A percentile compares a stretch with the other conserved stretches of the same genome.
These are phyloP conservation scores for Daktulosphaira vitifoliae DNA, from an alignment of 1,140 invertebrate species.

Conservation along the genomic window DNA sequence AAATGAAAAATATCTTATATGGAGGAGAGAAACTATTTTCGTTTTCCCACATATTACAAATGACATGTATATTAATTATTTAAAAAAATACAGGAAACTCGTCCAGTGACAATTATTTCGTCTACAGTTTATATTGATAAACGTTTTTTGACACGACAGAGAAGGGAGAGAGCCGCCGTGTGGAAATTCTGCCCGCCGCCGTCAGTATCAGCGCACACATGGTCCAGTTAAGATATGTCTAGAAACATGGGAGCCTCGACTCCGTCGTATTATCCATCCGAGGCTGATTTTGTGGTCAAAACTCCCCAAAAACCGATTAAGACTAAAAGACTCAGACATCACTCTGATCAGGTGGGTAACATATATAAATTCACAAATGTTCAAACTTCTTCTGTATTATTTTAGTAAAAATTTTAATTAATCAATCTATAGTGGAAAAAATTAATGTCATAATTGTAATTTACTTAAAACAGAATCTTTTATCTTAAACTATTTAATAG, in stretches of 20 bases:
- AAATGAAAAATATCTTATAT: too few relatives aligned
- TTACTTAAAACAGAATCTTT: too few relatives aligned
- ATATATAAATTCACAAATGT: too few relatives aligned
- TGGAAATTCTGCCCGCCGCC: background rate
- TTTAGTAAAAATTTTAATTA: too few relatives aligned
- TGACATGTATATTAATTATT: too few relatives aligned
- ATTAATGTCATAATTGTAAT: too few relatives aligned
- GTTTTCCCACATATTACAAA: too few relatives aligned
- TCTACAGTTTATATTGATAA: background rate
- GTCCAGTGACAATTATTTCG: background rate
- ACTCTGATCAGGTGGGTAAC: conserved; percentile 42
- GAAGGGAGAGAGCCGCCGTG: background rate
- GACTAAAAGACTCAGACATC: conserved; percentile 36
- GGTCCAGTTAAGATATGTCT: conserved; percentile 28
- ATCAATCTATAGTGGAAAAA: too few relatives aligned
- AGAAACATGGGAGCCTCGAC: conserved; percentile 7
- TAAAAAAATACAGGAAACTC: conserved; percentile 16
- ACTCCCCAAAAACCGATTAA: background rate
- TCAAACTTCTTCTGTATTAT: too few relatives aligned
- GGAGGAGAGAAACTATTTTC: too few relatives aligned
- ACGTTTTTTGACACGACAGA: background rate
- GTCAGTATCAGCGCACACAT: conserved; percentile 32
- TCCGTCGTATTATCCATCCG: conserved; percentile 26
- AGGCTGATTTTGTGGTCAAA: conserved; percentile 19
- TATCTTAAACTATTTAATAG: too few relatives aligned